Base-by-base conservation (phyloP, 2,113 vertebrate species). In the Siniperca chuatsi region DNA sequence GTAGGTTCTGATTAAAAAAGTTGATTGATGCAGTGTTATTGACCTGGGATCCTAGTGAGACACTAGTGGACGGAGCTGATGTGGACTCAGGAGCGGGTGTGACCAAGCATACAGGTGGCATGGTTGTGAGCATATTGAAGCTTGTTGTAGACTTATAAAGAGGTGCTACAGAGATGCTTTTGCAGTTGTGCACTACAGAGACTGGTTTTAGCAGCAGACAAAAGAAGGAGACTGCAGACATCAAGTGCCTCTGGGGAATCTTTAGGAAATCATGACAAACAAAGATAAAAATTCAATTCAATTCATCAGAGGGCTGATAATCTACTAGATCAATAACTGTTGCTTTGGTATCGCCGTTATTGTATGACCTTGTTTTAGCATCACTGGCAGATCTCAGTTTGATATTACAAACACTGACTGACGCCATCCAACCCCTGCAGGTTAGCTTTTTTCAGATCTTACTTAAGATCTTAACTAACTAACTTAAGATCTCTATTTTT, bases 291-390 rank as follows among this genome's bases (percentile, higher is more conserved):
- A 77, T 77, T 83, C 82, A 15, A 37, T 74, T 76, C 42, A 54
- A 46, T 83, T 77, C 18, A 87, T 76, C 67, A 66, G 67, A n/a
- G 1, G 78, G 52, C 50, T 74, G 82, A 85, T 87, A 73, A 85
- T 85, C 67, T 62, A 55, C 71, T 11, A 21, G 71, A 79, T 84
- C 82, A 60, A 66, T 75, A 81, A 82, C 21, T 25, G 33, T 68
- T 75, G 16, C 10, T 71, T 44, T 60, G 2, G 23, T 67, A 60
- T 60, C 15, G 15, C 65, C 29, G 52, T 77, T 60, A 21, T 73
- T 73, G 75, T 68, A 48, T 37, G 52, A 86, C 44, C 58, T 72
- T 62, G 55, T 82, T 76, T 79, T 58, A 74, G 82, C 68, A 25
- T 60, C 0, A 2, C 20, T 89, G 57, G 23, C 66, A 87, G 84